phyloP scores from a whole-genome alignment of 2,113 vertebrate species.

The Atractosteus spatula region DNA sequence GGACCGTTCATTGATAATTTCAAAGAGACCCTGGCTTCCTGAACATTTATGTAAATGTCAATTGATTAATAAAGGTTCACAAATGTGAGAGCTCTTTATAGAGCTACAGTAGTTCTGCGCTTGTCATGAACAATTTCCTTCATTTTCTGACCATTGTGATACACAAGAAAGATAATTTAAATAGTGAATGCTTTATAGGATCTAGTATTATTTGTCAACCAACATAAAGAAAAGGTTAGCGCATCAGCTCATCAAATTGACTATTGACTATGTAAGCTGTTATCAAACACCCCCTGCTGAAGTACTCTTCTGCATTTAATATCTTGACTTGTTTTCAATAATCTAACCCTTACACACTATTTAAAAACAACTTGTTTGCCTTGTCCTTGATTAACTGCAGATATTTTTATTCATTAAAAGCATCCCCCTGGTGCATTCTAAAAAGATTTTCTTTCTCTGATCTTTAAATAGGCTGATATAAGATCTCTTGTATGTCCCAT shows the following conservation, averaged over 20 bases:
- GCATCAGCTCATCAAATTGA: not conserved
- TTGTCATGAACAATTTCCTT: not conserved
- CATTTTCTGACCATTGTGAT: constrained; percentile 2
- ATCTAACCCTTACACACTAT: not conserved
- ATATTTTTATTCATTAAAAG: too few relatives aligned
- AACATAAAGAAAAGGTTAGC: constrained; percentile 7
- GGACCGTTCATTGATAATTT: too few relatives aligned
- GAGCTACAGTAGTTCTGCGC: not conserved
- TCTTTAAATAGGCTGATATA: too few relatives aligned
- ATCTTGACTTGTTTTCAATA: not conserved
- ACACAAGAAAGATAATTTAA: not conserved
- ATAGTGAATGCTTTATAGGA: constrained; percentile 1
- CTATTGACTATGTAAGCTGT: not conserved
- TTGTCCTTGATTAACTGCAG: too few relatives aligned
- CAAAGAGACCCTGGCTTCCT: too few relatives aligned
- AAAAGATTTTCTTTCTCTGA: too few relatives aligned
- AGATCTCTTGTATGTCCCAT: too few relatives aligned
- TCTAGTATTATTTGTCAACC: not conserved
- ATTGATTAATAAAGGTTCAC: too few relatives aligned
- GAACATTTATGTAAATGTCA: too few relatives aligned
- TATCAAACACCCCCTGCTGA: not conserved
- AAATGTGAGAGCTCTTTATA: too few relatives aligned
- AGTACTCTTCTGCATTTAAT: not conserved
- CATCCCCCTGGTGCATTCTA: too few relatives aligned
- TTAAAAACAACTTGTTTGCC: too few relatives aligned